phyloP scores from a whole-genome alignment of 23 tunicate species.

The Diplosoma virens region DNA sequence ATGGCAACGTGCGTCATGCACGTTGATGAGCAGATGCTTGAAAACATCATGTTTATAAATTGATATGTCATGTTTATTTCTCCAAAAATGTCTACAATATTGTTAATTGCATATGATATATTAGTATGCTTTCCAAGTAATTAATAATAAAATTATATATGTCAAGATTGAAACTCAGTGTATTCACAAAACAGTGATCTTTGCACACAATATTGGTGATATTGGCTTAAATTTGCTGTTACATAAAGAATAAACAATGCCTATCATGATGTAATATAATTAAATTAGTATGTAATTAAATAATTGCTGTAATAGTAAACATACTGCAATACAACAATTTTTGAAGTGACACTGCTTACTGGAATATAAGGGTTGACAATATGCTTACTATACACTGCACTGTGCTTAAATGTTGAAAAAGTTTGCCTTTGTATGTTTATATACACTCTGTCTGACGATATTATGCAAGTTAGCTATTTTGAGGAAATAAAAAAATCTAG shows the following conservation, averaged over 20 bases:
- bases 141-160: neutral
- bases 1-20: too few relatives aligned
- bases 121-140: too few relatives aligned
- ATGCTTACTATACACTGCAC: neutral
- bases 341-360: neutral
- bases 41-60: too few relatives aligned
- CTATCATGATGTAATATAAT: neutral
- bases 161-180: neutral
- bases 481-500: too few relatives aligned
- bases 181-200: neutral
- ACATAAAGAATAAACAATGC: neutral
- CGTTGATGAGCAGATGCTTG: too few relatives aligned
- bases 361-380: neutral
- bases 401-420: neutral
- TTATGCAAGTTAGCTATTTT: too few relatives aligned
- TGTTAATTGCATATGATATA: too few relatives aligned
- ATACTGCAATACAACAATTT: neutral
- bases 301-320: neutral
- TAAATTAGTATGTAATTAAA: neutral
- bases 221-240: neutral
- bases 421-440: neutral
- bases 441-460: neutral
- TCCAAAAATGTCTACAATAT: too few relatives aligned
- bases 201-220: neutral
- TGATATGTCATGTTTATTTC: too few relatives aligned